A percentile compares a stretch with the other conserved stretches of the same genome.
phyloP scores from a whole-genome alignment of 1,140 invertebrate species.

The Drosophila prosaltans region DNA sequence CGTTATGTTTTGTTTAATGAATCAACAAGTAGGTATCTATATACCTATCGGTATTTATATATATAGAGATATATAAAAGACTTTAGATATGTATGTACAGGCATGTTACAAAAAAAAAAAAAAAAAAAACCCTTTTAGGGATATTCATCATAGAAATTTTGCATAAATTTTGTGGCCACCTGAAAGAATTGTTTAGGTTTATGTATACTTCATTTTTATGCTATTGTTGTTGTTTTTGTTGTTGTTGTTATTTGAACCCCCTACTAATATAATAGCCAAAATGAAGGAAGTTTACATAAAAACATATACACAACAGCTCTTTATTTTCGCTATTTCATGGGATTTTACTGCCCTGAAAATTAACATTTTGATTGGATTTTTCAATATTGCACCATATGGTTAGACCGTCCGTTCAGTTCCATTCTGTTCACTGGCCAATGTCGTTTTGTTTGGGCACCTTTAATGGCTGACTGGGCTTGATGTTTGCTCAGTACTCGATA shows the following conservation, averaged over 20 bases:
- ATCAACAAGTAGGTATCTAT: conserved; percentile 63
- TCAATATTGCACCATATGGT: conserved; percentile 79
- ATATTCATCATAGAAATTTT: conserved; percentile 19
- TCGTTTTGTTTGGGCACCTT: conserved; percentile 38
- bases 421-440: conserved; percentile 21
- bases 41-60: not conserved
- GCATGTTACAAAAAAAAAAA: not conserved
- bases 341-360: conserved; percentile 54
- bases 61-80: not conserved
- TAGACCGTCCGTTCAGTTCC: conserved; percentile 26
- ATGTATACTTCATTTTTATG: no score
- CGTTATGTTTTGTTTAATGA: conserved; percentile 47
- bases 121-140: conserved; percentile 10
- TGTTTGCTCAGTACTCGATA: conserved; percentile 45
- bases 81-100: not conserved
- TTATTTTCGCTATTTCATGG: conserved; percentile 18
- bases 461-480: conserved; percentile 30
- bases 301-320: conserved; percentile 20
- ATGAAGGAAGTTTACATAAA: conserved; percentile 42
- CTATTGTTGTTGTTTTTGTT: not conserved
- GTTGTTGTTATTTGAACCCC: not conserved
- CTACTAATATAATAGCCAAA: conserved; percentile 11
- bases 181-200: not conserved
- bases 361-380: conserved; percentile 82
- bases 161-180: conserved; percentile 18